Conservation (phyloP, 1,140 invertebrate genomes). For the Ceratosolen solmsi region DNA sequence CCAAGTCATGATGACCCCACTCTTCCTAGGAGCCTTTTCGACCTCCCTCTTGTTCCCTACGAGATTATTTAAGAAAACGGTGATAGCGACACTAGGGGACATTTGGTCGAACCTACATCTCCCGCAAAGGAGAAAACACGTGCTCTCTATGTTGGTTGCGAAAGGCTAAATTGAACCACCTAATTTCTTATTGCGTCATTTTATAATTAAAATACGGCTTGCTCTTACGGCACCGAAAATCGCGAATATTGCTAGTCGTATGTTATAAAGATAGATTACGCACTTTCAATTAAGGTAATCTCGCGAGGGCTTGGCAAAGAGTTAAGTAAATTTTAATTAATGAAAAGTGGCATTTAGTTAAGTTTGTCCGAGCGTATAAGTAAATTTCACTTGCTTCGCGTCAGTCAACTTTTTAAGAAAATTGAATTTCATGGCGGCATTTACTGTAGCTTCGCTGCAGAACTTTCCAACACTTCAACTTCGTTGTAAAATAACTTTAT, state of each 20-base stretch:
- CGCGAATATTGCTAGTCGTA: too few species aligned
- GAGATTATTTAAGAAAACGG: background rate
- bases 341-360: slow-evolving; percentile 1
- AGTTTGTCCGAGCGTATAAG: background rate
- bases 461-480: background rate
- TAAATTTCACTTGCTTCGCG: background rate
- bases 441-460: too few species aligned
- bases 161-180: background rate
- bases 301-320: background rate
- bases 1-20: background rate
- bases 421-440: background rate
- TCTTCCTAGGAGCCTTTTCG: background rate
- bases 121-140: slow-evolving; percentile 38
- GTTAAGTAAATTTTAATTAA: slow-evolving; percentile 10
- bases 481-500: too few species aligned
- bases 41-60: background rate
- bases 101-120: background rate
- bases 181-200: background rate
- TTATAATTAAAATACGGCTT: too few species aligned
- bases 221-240: too few species aligned
- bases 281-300: too few species aligned
- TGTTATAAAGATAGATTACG: too few species aligned
- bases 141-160: background rate
- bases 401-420: slow-evolving; percentile 1
- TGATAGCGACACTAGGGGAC: background rate